phyloP scores from a whole-genome alignment of 64 coral and sea anemone genomes.

The Actinia equina region DNA sequence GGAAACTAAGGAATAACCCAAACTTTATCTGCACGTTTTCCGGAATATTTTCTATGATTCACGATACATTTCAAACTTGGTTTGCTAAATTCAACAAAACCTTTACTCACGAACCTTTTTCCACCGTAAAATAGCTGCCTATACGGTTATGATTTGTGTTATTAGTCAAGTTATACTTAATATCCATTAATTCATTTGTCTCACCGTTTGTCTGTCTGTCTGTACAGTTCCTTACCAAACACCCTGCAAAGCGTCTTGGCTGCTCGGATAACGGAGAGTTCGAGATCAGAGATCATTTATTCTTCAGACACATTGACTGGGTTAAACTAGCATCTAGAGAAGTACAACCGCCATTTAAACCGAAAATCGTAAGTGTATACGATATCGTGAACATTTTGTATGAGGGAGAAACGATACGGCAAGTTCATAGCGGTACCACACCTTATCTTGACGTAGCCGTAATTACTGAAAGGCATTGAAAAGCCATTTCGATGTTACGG shows the following conservation, averaged over 20 bases:
- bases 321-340: constrained; percentile 73
- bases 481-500: too few species aligned
- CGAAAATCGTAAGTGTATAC: constrained; percentile 90
- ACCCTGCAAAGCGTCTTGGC: constrained; percentile 84
- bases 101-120: too few species aligned
- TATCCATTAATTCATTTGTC: neutral
- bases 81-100: too few species aligned
- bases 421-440: too few species aligned
- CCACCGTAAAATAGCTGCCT: too few species aligned
- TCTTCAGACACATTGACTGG: constrained; percentile 98
- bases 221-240: constrained; percentile 88
- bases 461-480: too few species aligned
- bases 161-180: neutral
- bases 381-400: neutral
- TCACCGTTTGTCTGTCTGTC: neutral
- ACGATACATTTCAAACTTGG: too few species aligned
- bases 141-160: neutral
- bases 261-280: constrained; percentile 78
- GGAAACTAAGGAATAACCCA: too few species aligned
- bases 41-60: too few species aligned
- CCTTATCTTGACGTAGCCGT: too few species aligned
- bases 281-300: constrained; percentile 90
- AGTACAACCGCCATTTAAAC: constrained; percentile 98
- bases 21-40: too few species aligned
- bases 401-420: too few species aligned